Evolutionary conservation across 2,113 vertebrate species (phyloP).

Genomic region (Archocentrus centrarchus): DNA sequence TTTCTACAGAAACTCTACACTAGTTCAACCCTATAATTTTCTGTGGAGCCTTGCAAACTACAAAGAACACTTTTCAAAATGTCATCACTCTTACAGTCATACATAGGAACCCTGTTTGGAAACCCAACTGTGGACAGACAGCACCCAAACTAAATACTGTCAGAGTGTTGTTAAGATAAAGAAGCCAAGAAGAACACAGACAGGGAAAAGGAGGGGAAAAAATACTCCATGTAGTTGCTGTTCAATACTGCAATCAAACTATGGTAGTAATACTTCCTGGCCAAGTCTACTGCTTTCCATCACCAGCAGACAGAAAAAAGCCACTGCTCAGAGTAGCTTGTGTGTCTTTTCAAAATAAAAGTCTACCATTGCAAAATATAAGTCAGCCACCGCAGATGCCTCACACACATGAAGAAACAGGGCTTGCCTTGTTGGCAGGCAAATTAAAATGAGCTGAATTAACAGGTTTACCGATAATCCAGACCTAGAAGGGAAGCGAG

Average conservation of each 20-base stretch:
- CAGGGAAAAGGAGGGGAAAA: background rate
- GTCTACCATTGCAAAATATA: constrained; percentile 17
- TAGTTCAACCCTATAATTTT: background rate
- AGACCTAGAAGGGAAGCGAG: background rate
- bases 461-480: background rate
- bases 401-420: background rate
- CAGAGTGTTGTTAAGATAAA: background rate
- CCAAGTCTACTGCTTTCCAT: background rate
- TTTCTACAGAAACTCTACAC: background rate
- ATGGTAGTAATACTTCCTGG: constrained; percentile 20
- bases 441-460: background rate
- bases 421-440: background rate
- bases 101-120: constrained; percentile 19
- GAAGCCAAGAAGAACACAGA: background rate
- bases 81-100: background rate
- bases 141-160: background rate
- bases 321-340: background rate
- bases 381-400: constrained; percentile 1
- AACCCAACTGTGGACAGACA: constrained; percentile 4
- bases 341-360: constrained; percentile 24
- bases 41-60: background rate
- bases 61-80: background rate
- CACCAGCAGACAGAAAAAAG: background rate
- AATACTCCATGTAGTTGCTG: constrained; percentile 16
- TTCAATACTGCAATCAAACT: constrained; percentile 43